Conservation (phyloP, 2,888 invertebrate genomes). For the Diadegma fenestrale region DNA sequence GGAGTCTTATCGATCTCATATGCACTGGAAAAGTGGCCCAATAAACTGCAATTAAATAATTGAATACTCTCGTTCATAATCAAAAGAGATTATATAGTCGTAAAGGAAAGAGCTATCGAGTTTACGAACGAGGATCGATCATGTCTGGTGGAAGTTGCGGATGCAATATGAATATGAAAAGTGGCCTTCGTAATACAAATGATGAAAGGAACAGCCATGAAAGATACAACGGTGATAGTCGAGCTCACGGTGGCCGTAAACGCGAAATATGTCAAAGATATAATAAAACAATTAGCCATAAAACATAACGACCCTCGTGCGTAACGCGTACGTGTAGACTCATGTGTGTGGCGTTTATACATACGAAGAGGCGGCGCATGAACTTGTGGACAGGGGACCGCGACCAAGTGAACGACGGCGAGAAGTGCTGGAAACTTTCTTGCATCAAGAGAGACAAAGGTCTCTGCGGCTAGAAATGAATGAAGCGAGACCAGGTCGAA, state of each 20-base stretch:
- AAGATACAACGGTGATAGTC: constrained; percentile 79
- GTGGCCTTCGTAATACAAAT: constrained; percentile 82
- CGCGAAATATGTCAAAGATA: constrained; percentile 85
- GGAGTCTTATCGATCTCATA: constrained; percentile 62
- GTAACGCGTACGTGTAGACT: constrained; percentile 67
- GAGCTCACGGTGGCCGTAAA: constrained; percentile 80
- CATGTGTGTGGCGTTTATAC: constrained; percentile 9
- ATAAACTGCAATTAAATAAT: constrained; percentile 8
- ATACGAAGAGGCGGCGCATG: constrained; percentile 37
- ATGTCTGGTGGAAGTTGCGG: neutral
- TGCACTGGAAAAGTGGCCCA: constrained; percentile 38
- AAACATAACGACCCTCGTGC: constrained; percentile 84
- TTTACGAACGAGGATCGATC: neutral
- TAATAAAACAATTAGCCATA: constrained; percentile 85
- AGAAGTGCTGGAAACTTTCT: constrained; percentile 61
- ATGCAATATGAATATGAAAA: constrained; percentile 69
- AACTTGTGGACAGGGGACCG: constrained; percentile 62
- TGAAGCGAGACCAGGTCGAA: constrained; percentile 66
- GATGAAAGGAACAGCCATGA: constrained; percentile 80
- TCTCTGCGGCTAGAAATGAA: constrained; percentile 50
- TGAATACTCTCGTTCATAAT: constrained; percentile 3
- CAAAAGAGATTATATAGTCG: constrained; percentile 43
- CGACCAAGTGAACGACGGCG: constrained; percentile 61
- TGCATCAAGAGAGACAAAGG: constrained; percentile 52
- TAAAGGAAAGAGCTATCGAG: neutral